These are phyloP conservation scores for Apostichopus leukothele DNA, from an alignment of 53 echinoderm and acorn worm genomes.

Conservation along the genomic window DNA sequence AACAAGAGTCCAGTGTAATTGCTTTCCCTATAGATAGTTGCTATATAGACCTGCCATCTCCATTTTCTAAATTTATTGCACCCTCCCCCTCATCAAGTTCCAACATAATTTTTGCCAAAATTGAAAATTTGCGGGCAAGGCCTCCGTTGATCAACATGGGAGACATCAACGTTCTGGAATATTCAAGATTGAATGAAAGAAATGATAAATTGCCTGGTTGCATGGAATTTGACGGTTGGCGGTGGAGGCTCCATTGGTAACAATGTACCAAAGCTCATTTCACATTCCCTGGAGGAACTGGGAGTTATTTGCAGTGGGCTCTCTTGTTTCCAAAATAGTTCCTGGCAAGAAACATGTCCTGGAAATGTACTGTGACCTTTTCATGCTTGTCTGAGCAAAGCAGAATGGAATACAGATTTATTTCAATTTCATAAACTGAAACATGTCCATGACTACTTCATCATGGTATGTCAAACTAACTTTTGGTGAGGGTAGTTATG, in stretches of 20 bases:
- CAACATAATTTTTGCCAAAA: conserved; percentile 32
- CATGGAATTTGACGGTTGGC: conserved; percentile 19
- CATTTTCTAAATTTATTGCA: conserved; percentile 31
- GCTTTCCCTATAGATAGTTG: background rate
- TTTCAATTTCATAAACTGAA: too few relatives aligned
- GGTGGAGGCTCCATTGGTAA: conserved; percentile 34
- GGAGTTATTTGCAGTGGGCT: conserved; percentile 11
- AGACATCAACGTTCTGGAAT: conserved; percentile 38
- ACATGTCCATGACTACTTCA: too few relatives aligned
- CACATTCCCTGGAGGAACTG: conserved; percentile 9
- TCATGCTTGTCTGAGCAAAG: background rate
- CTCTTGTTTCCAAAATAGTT: conserved; percentile 35
- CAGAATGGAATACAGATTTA: background rate
- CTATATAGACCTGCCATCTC: background rate
- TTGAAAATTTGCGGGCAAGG: conserved; percentile 33
- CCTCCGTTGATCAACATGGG: conserved; percentile 34
- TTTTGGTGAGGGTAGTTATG: too few relatives aligned
- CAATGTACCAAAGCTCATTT: conserved; percentile 34
- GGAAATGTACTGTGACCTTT: conserved; percentile 30
- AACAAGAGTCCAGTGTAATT: conserved; percentile 30
- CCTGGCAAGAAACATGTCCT: background rate
- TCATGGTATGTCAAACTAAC: too few relatives aligned
- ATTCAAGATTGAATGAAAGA: conserved; percentile 21
- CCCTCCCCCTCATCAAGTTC: conserved; percentile 31
- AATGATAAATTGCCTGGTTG: conserved; percentile 26